Evolutionary conservation across 2,797 vertebrate species (phyloP).

Genomic region (Crotalus adamanteus): DNA sequence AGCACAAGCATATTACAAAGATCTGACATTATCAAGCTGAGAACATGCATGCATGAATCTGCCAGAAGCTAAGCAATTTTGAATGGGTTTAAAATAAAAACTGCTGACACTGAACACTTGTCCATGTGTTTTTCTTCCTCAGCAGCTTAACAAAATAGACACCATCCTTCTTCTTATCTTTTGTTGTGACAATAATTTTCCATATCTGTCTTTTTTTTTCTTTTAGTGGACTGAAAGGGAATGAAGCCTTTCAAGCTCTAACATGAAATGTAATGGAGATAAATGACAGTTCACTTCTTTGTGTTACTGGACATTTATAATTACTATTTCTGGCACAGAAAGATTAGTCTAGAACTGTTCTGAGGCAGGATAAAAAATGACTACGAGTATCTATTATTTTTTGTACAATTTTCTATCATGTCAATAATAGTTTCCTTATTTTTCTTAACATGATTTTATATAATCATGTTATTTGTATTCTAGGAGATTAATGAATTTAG

Average conservation of each 20-base stretch:
- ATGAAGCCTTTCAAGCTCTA: constrained; percentile 76
- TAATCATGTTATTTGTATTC: constrained; percentile 12
- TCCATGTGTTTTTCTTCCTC: background rate
- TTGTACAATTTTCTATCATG: constrained; percentile 33
- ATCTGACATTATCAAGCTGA: background rate
- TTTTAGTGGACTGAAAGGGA: constrained; percentile 34
- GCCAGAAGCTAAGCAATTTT: background rate
- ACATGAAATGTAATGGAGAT: constrained; percentile 74
- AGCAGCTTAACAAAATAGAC: constrained; percentile 3
- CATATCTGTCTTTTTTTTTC: background rate
- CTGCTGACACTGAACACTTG: background rate
- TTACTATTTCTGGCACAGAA: constrained; percentile 75
- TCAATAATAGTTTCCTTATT: constrained; percentile 48
- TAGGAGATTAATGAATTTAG: constrained; percentile 33
- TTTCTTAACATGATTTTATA: constrained; percentile 22
- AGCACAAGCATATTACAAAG: background rate
- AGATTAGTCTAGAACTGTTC: constrained; percentile 44
- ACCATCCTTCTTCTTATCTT: constrained; percentile 6
- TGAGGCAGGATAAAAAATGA: background rate
- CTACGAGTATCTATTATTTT: constrained; percentile 25
- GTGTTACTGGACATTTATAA: constrained; percentile 73
- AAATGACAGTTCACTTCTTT: constrained; percentile 71
- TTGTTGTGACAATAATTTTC: background rate
- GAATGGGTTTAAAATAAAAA: background rate
- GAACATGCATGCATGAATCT: background rate